Evolutionary conservation across 92 coral and sea anemone genomes (phyloP).

Genomic region (Zoanthus sociatus): DNA sequence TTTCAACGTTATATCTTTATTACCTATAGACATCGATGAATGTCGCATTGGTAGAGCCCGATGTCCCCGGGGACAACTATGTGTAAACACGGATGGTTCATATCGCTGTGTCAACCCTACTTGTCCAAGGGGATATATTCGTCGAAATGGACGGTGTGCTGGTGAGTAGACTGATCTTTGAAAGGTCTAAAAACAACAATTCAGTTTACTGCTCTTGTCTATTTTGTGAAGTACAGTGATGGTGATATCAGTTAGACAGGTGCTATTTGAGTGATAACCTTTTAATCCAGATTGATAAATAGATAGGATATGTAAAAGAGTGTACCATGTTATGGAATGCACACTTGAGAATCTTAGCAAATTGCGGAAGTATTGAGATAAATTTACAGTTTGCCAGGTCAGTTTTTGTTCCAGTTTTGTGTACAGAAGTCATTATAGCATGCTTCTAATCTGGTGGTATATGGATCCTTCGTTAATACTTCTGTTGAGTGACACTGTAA

Average conservation of each 20-base stretch:
- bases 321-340: not conserved
- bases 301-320: no score
- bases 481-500: not conserved
- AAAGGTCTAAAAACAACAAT: no score
- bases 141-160: conserved; percentile 5
- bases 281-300: no score
- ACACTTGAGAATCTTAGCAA: not conserved
- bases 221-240: no score
- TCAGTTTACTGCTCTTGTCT: no score
- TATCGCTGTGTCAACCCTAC: conserved; percentile 10
- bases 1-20: not conserved
- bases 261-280: no score
- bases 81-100: conserved; percentile 7
- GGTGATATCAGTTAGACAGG: no score
- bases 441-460: not conserved
- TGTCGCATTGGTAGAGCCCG: conserved; percentile 20
- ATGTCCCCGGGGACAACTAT: not conserved
- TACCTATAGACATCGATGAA: conserved; percentile 9
- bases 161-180: not conserved
- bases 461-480: not conserved
- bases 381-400: not conserved
- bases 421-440: not conserved
- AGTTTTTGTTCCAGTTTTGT: not conserved
- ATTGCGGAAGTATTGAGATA: not conserved
- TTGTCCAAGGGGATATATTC: conserved; percentile 1